A percentile compares a stretch with the other conserved stretches of the same genome.
Evolutionary conservation across 2,888 invertebrate genomes (phyloP).

Genomic region (Dicyrtomina minuta): DNA sequence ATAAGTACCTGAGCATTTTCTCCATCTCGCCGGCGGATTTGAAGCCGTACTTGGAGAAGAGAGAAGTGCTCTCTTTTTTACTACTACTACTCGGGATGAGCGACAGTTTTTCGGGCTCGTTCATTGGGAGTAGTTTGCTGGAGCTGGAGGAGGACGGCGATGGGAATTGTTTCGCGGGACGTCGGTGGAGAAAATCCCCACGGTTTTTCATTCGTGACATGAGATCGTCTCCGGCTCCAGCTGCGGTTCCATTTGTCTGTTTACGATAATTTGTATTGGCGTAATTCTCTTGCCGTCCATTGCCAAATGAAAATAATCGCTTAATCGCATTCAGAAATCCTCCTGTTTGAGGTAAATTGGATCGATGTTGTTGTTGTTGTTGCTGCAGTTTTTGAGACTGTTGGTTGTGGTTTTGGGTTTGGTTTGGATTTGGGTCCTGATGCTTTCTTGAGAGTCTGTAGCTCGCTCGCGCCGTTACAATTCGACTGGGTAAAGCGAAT

Average conservation of each 20-base stretch:
- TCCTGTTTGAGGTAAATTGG: not conserved
- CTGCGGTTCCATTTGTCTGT: not conserved
- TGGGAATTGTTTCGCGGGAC: slow-evolving; percentile 2
- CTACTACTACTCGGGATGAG: not conserved
- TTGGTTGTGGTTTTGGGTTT: not conserved
- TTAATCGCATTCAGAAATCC: slow-evolving; percentile 28
- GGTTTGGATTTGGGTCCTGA: not conserved
- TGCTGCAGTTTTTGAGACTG: not conserved
- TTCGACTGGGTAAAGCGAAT: not conserved
- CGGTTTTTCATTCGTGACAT: slow-evolving; percentile 1
- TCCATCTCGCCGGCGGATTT: slow-evolving; percentile 22
- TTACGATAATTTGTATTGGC: not conserved
- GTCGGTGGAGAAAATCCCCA: not conserved
- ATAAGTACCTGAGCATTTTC: slow-evolving; percentile 14
- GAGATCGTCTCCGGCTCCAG: too few relatives aligned
- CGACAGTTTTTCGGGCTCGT: not conserved
- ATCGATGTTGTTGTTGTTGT: slow-evolving; percentile 8
- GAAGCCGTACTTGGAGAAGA: slow-evolving; percentile 9
- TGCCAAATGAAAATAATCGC: slow-evolving; percentile 26
- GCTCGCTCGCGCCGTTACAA: not conserved
- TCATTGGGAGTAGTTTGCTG: not conserved
- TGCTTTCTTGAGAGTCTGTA: not conserved
- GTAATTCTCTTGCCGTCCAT: not conserved
- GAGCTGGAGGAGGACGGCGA: not conserved
- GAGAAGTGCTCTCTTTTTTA: not conserved